A percentile compares a stretch with the other conserved stretches of the same genome.
Conservation (phyloP, 2,888 invertebrate genomes). For the Quadroppia sp. region DNA sequence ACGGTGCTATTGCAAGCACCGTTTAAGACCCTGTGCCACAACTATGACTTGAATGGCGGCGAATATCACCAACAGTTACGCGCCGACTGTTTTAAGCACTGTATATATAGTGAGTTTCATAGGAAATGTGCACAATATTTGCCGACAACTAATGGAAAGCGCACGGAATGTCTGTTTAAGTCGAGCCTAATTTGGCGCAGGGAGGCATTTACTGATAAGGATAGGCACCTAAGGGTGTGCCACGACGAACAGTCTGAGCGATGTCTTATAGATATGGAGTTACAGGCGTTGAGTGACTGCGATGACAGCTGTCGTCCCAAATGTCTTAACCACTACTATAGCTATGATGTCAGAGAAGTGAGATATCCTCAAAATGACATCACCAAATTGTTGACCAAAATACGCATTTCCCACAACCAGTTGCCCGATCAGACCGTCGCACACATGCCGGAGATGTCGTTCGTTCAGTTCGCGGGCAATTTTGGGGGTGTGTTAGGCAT, state of each 20-base stretch:
- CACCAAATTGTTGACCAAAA: too few species aligned
- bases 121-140: too few species aligned
- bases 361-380: not conserved
- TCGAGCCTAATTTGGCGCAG: not conserved
- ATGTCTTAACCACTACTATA: not conserved
- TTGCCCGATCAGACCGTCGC: not conserved
- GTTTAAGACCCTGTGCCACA: not conserved
- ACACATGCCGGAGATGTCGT: not conserved
- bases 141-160: not conserved
- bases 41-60: too few species aligned
- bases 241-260: too few species aligned
- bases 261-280: too few species aligned
- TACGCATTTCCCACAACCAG: too few species aligned
- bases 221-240: not conserved
- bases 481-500: not conserved
- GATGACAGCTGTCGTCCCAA: not conserved
- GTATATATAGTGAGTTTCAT: not conserved
- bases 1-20: not conserved
- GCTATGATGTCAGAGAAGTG: not conserved
- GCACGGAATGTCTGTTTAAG: not conserved
- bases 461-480: not conserved
- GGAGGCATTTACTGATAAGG: not conserved
- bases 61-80: not conserved
- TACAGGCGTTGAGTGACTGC: too few species aligned
- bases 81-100: not conserved